These are phyloP conservation scores for Aldabrachelys gigantea DNA, from an alignment of 2,113 vertebrate species.

Conservation along the genomic window DNA sequence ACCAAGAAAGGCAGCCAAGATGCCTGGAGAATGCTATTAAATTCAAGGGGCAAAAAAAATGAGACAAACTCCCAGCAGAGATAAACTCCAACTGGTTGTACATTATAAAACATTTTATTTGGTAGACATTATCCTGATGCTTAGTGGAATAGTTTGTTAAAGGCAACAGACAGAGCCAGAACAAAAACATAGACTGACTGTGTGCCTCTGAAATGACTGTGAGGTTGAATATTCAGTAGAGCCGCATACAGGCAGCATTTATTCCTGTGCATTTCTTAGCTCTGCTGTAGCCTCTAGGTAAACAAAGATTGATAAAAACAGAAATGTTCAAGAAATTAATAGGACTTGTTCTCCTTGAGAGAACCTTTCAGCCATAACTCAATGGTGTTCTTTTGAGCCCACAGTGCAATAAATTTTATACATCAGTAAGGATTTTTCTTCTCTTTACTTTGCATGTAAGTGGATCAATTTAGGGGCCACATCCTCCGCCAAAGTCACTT, in stretches of 20 bases:
- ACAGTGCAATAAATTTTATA: not conserved
- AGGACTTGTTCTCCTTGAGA: not conserved
- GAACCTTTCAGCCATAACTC: not conserved
- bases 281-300: not conserved
- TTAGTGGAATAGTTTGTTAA: not conserved
- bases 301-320: not conserved
- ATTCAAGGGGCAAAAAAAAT: not conserved
- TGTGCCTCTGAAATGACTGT: not conserved
- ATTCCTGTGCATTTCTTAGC: not conserved
- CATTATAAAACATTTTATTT: not conserved
- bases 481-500: not conserved
- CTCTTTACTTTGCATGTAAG: not conserved
- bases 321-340: not conserved
- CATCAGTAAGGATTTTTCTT: not conserved
- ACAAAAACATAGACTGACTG: not conserved
- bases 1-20: not conserved
- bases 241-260: not conserved
- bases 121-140: not conserved
- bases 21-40: not conserved
- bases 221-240: not conserved
- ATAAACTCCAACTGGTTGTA: not conserved
- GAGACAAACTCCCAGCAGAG: not conserved
- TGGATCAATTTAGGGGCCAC: not conserved
- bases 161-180: not conserved
- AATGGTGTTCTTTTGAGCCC: not conserved